Conservation (phyloP, 2,888 invertebrate genomes). For the Drosophila meridionalis region DNA sequence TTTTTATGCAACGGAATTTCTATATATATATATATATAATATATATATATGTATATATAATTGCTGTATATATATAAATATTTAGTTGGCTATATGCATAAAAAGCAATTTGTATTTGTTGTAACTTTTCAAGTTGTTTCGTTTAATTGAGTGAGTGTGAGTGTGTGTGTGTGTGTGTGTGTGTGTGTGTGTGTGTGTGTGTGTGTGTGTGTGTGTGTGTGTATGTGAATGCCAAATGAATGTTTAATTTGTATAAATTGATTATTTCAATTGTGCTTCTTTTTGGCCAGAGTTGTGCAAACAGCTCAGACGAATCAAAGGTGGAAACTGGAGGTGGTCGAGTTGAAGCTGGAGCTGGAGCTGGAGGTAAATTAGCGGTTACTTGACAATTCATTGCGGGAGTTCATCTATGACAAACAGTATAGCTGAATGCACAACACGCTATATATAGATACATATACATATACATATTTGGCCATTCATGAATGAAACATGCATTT, state of each 20-base stretch:
- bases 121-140: conserved; percentile 73
- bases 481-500: not conserved
- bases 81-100: conserved; percentile 43
- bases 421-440: conserved; percentile 7
- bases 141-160: conserved; percentile 56
- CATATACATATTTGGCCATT: not conserved
- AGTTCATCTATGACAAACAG: too few species aligned
- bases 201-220: conserved; percentile 13
- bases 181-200: not conserved
- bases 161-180: conserved; percentile 24
- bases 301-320: conserved; percentile 14
- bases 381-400: conserved; percentile 3
- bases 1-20: conserved; percentile 44
- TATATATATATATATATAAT: conserved; percentile 23
- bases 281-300: conserved; percentile 31
- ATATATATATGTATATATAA: conserved; percentile 32
- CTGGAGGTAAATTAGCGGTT: conserved; percentile 61
- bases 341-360: conserved; percentile 25
- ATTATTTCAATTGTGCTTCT: not conserved
- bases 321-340: not conserved
- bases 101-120: conserved; percentile 60
- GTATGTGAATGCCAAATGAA: conserved; percentile 12
- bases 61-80: conserved; percentile 34
- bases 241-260: not conserved
- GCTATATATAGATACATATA: not conserved